These are phyloP conservation scores for Decapterus maruadsi DNA, from an alignment of 2,797 vertebrate genomes.

Conservation along the genomic window DNA sequence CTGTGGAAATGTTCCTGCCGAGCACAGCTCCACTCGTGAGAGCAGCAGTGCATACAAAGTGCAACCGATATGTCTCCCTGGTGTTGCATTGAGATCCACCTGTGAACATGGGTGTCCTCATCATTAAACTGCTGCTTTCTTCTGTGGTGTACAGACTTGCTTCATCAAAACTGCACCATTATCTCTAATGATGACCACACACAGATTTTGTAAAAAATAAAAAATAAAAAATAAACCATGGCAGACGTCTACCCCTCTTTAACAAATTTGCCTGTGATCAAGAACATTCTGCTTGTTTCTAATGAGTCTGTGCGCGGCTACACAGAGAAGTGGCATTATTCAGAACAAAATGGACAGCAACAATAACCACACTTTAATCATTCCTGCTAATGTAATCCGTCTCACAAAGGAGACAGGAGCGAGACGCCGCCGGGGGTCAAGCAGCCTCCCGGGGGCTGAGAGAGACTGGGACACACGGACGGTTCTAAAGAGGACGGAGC, in stretches of 20 bases:
- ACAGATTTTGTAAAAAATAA: neutral
- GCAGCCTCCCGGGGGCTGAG: conserved; percentile 29
- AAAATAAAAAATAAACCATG: neutral
- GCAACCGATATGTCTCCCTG: neutral
- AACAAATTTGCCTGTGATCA: conserved; percentile 16
- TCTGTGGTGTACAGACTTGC: neutral
- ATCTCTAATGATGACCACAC: neutral
- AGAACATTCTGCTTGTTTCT: conserved; percentile 12
- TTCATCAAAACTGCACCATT: neutral
- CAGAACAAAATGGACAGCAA: conserved; percentile 28
- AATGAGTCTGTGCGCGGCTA: neutral
- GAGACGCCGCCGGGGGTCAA: conserved; percentile 39
- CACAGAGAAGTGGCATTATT: conserved; percentile 13
- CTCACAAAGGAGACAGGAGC: conserved; percentile 15
- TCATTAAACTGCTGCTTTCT: neutral
- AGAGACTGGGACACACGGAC: conserved; percentile 43
- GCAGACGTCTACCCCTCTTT: neutral
- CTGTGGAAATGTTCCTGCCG: too few species aligned
- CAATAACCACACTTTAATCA: conserved; percentile 37
- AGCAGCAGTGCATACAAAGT: conserved; percentile 7
- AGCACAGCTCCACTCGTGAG: conserved; percentile 5
- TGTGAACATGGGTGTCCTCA: neutral
- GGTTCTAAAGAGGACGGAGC: conserved; percentile 32
- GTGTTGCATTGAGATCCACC: neutral
- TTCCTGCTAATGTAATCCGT: conserved; percentile 45